phyloP scores from a whole-genome alignment of 2,888 invertebrate species.

The Ichneumoninae sp. region DNA sequence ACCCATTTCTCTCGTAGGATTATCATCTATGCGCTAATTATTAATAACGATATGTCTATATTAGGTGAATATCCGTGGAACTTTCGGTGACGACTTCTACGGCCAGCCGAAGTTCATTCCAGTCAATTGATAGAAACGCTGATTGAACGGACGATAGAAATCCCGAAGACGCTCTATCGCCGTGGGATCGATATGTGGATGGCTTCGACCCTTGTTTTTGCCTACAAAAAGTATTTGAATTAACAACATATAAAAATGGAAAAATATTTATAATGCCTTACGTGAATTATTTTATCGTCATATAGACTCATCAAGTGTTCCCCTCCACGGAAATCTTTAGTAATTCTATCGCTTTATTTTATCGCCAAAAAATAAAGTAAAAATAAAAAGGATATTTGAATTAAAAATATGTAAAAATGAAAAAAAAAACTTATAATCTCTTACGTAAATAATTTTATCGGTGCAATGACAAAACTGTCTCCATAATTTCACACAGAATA shows the following conservation, averaged over 20 bases:
- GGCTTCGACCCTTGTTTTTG: constrained; percentile 95
- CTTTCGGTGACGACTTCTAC: constrained; percentile 72
- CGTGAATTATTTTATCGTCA: too few relatives aligned
- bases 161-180: constrained; percentile 90
- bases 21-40: constrained; percentile 31
- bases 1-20: constrained; percentile 34
- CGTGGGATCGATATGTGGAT: constrained; percentile 91
- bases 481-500: not conserved
- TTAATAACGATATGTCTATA: constrained; percentile 23
- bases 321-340: constrained; percentile 84
- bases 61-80: constrained; percentile 48
- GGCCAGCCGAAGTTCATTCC: constrained; percentile 95
- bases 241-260: constrained; percentile 10
- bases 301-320: constrained; percentile 74
- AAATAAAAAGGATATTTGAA: not conserved
- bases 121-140: constrained; percentile 93
- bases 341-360: constrained; percentile 71
- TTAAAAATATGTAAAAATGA: too few relatives aligned
- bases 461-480: too few relatives aligned
- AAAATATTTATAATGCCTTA: not conserved
- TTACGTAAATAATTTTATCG: too few relatives aligned
- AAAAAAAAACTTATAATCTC: too few relatives aligned
- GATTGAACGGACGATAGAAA: constrained; percentile 94
- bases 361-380: not conserved
- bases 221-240: constrained; percentile 69